Conservation (phyloP, 2,113 vertebrate species). For the Petrocephalus zakoni region DNA sequence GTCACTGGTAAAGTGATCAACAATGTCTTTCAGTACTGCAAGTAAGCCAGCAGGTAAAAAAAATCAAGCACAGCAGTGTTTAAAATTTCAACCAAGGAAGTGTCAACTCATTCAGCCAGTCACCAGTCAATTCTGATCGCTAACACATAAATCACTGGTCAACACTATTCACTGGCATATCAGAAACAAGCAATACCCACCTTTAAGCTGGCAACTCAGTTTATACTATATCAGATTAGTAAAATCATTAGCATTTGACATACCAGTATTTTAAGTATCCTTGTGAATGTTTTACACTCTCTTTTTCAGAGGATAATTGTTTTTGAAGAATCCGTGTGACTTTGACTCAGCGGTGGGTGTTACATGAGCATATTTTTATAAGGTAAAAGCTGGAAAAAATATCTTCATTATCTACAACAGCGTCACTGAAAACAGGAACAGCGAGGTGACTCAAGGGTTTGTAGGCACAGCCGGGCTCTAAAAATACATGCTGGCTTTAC, state of each 20-base stretch:
- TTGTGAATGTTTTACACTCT: neutral
- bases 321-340: constrained; percentile 14
- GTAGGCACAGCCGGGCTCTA: constrained; percentile 18
- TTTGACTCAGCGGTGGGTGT: constrained; percentile 18
- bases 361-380: constrained; percentile 19
- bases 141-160: neutral
- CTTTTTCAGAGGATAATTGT: neutral
- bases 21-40: neutral
- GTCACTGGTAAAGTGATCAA: neutral
- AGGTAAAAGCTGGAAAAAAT: constrained; percentile 14
- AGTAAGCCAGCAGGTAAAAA: neutral
- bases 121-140: neutral
- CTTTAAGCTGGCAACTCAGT: neutral
- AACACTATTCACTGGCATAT: neutral
- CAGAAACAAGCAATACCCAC: neutral
- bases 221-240: neutral
- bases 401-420: constrained; percentile 20
- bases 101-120: neutral
- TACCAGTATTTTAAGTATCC: neutral
- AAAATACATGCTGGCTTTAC: constrained; percentile 26
- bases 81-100: neutral
- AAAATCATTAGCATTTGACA: neutral
- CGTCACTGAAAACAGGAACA: constrained; percentile 33
- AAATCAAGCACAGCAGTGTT: neutral
- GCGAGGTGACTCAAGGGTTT: constrained; percentile 34